These are phyloP conservation scores for Hypolimnas misippus DNA, from an alignment of 2,888 invertebrate genomes.

Conservation along the genomic window DNA sequence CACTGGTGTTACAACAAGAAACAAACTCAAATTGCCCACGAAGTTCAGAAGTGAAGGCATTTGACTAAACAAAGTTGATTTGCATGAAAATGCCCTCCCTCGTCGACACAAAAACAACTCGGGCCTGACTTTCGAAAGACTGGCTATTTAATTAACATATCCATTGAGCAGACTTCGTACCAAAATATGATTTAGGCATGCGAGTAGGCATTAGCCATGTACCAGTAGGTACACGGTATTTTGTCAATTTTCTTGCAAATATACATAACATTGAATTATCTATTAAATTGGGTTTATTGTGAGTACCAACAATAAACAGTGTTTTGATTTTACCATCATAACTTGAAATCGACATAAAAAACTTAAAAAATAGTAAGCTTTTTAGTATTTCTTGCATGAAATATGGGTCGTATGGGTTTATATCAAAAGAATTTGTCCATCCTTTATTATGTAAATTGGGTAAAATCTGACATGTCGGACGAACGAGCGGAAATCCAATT, in stretches of 20 bases:
- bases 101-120: constrained; percentile 52
- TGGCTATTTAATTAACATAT: constrained; percentile 45
- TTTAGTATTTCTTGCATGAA: neutral
- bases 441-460: constrained; percentile 41
- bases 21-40: constrained; percentile 38
- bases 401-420: neutral
- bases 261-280: constrained; percentile 23
- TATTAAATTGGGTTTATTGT: constrained; percentile 23
- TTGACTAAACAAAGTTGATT: constrained; percentile 52
- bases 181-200: constrained; percentile 35
- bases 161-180: constrained; percentile 22
- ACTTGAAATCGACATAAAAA: neutral
- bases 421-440: neutral
- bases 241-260: constrained; percentile 15
- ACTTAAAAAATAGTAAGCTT: too few species aligned
- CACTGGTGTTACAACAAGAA: constrained; percentile 40
- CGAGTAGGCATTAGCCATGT: constrained; percentile 23
- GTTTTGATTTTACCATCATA: neutral
- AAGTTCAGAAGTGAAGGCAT: constrained; percentile 50
- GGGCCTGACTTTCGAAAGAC: constrained; percentile 71
- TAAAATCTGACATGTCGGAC: constrained; percentile 29
- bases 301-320: neutral
- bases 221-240: constrained; percentile 29
- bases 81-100: constrained; percentile 70
- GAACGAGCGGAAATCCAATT: constrained; percentile 18